A percentile compares a stretch with the other conserved stretches of the same genome.
Conservation (phyloP, 2,113 vertebrate species). For the Nothoprocta perdicaria region DNA sequence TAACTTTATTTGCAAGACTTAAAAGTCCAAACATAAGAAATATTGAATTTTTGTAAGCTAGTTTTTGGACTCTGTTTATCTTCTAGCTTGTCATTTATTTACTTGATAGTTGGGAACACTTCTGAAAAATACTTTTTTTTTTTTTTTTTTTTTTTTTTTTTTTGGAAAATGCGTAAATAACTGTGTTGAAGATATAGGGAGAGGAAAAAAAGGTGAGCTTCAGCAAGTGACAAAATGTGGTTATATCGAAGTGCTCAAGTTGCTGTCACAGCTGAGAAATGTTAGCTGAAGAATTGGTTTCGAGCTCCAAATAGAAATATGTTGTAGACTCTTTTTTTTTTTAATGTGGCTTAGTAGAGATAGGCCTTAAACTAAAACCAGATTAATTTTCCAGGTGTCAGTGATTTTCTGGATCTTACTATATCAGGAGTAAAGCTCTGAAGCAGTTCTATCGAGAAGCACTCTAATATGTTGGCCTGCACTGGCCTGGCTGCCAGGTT, state of each 20-base stretch:
- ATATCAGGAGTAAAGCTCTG: too few relatives aligned
- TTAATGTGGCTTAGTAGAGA: neutral
- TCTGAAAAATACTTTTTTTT: neutral
- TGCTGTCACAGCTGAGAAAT: neutral
- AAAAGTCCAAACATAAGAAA: neutral
- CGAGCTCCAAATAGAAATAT: neutral
- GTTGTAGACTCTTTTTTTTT: neutral
- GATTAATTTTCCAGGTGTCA: too few relatives aligned
- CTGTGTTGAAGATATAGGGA: rapidly evolving
- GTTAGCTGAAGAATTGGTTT: neutral
- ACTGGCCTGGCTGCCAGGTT: neutral
- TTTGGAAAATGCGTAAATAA: neutral
- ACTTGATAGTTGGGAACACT: neutral
- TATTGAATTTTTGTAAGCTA: neutral
- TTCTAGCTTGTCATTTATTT: conserved; percentile 33
- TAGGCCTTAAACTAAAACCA: too few relatives aligned
- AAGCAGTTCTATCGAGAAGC: neutral
- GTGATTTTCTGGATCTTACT: too few relatives aligned
- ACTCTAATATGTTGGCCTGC: neutral
- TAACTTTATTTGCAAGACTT: neutral
- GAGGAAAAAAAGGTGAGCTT: neutral
- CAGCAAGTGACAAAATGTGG: neutral
- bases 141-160: neutral
- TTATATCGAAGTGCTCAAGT: neutral
- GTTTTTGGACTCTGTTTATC: conserved; percentile 26